Conservation (phyloP, 2,113 vertebrate species). For the Zootoca vivipara region DNA sequence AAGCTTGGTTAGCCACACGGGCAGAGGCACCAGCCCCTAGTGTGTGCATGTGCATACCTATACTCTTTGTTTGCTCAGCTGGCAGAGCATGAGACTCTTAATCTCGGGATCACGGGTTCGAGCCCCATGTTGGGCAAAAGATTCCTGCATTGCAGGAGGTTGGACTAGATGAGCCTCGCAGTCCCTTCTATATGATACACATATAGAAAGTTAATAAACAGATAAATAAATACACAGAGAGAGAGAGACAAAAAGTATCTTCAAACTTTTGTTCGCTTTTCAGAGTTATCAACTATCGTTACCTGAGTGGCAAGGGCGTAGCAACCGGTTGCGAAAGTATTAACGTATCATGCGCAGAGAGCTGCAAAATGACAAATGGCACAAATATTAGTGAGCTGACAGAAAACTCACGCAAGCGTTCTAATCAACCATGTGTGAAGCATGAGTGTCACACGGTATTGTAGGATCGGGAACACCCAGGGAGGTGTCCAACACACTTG, state of each 20-base stretch:
- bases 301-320: slow-evolving; percentile 96
- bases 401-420: background rate
- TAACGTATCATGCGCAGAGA: slow-evolving; percentile 91
- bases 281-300: slow-evolving; percentile 35
- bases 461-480: background rate
- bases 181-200: background rate
- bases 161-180: too few relatives aligned
- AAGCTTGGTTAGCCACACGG: too few relatives aligned
- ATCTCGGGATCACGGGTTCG: too few relatives aligned
- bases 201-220: background rate
- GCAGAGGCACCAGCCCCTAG: too few relatives aligned
- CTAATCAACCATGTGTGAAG: background rate
- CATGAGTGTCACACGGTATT: background rate
- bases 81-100: too few relatives aligned
- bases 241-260: slow-evolving; percentile 15
- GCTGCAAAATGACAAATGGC: slow-evolving; percentile 75
- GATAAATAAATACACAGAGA: too few relatives aligned
- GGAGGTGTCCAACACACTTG: background rate
- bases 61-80: too few relatives aligned
- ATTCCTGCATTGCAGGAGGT: too few relatives aligned
- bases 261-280: slow-evolving; percentile 8
- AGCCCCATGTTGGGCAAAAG: too few relatives aligned
- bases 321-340: slow-evolving; percentile 95
- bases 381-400: slow-evolving; percentile 33
- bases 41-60: too few relatives aligned